Evolutionary conservation across 2,797 vertebrate genomes (phyloP), one percentile per base, ranked within the genome.

Genomic region (Nannoperca australis): DNA sequence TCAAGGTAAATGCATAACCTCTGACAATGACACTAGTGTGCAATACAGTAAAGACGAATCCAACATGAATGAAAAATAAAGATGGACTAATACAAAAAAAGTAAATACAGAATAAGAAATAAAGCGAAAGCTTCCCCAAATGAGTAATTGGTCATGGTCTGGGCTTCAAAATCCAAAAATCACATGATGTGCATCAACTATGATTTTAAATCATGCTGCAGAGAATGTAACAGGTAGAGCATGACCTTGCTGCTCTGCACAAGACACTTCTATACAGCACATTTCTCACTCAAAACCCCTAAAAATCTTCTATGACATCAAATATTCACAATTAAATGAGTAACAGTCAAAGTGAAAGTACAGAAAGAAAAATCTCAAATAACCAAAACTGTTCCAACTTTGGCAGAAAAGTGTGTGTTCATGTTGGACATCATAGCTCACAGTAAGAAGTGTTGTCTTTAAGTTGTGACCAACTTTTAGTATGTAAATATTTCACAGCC

Each of bases 1-100:
- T 98, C 88, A 98, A 98, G 96, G 97, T 89, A 81, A 4, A 11
- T 42, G 38, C 10, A 8, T 1, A 0, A n/a, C 9, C 2, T 18
- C 59, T 62, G 27, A 75, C 4, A 13, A 55, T 62, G 22, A 75
- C 4, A 13, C n/a, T 15, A 44, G 1, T 45, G n/a, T 1, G 14
- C 10, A 47, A 8, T 47, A 18, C 45, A n/a, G 58, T 2, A 44
- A 44, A 18, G 8, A 30, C 8, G 7, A 7, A 8, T 18, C 38
- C 4, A 62, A 63, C 15, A 45, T 18, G 38, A 22, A 44, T 27
- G 8, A 44, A 40, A 59, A 20, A 22, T 7, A 1, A 24, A 44
- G 27, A 15, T 27, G 24, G 53, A 32, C 55, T 34, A 18, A 62
- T 1, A 36, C 1, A 32, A 17, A 20, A 4, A 49, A 9, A n/a